Conservation (phyloP, 2,888 invertebrate genomes). For the Hypsopygia costalis region DNA sequence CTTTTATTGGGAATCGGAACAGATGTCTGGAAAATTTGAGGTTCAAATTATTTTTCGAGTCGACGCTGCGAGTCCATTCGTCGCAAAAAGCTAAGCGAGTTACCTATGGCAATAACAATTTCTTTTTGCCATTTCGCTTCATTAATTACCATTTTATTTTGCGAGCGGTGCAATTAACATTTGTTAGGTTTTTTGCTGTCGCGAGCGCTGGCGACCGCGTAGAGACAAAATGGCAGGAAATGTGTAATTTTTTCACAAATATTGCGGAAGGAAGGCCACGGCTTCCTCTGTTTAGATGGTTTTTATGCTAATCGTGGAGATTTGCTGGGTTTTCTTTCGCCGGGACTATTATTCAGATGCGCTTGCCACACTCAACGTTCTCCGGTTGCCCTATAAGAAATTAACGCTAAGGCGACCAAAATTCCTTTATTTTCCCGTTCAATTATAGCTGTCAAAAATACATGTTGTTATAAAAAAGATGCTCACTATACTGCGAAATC, state of each 20-base stretch:
- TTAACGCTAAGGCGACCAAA: slow-evolving; percentile 39
- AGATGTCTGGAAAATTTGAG: slow-evolving; percentile 38
- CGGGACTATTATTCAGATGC: slow-evolving; percentile 65
- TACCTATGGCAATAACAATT: slow-evolving; percentile 44
- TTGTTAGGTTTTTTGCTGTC: slow-evolving; percentile 54
- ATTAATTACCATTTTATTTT: slow-evolving; percentile 67
- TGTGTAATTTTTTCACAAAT: slow-evolving; percentile 76
- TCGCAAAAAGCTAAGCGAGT: slow-evolving; percentile 18
- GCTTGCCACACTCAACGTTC: slow-evolving; percentile 30
- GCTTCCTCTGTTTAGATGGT: slow-evolving; percentile 76
- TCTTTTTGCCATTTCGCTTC: slow-evolving; percentile 54
- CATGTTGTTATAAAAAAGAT: too few species aligned
- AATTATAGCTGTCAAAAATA: too few species aligned
- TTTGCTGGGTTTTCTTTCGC: slow-evolving; percentile 72
- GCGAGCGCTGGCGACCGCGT: slow-evolving; percentile 43
- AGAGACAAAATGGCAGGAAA: slow-evolving; percentile 71
- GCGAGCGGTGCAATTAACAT: slow-evolving; percentile 64
- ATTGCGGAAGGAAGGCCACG: slow-evolving; percentile 74
- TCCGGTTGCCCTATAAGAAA: slow-evolving; percentile 52
- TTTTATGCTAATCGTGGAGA: slow-evolving; percentile 77
- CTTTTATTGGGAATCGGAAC: slow-evolving; percentile 66
- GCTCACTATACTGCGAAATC: too few species aligned
- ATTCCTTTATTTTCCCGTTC: not conserved
- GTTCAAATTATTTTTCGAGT: slow-evolving; percentile 13
- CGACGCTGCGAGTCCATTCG: slow-evolving; percentile 19